phyloP scores from a whole-genome alignment of 2,113 vertebrate species.

The Promerops cafer region DNA sequence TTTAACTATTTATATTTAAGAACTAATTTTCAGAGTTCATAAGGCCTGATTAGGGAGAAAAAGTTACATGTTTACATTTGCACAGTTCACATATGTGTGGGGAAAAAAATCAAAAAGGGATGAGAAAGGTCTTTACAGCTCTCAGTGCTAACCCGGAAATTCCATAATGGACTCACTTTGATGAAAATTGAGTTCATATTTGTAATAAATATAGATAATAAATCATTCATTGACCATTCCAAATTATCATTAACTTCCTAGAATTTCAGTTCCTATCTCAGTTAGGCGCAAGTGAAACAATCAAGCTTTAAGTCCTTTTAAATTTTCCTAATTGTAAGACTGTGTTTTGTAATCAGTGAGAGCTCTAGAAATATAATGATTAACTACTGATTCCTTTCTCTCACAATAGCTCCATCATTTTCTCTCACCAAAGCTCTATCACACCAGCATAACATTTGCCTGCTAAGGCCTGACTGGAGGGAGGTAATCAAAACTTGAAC shows the following conservation, averaged over 20 bases:
- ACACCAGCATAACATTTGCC: background rate
- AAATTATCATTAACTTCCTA: background rate
- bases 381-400: background rate
- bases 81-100: background rate
- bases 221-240: background rate
- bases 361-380: background rate
- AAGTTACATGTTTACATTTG: background rate
- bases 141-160: background rate
- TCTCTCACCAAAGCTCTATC: background rate
- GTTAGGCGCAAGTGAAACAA: background rate
- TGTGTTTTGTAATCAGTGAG: background rate
- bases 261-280: background rate
- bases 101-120: background rate
- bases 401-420: background rate
- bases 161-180: background rate
- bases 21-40: background rate
- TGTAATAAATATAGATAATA: background rate
- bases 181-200: background rate
- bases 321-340: background rate
- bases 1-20: background rate
- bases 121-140: background rate
- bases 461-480: background rate
- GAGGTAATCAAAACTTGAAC: background rate
- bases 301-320: background rate
- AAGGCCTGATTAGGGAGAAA: background rate